These are phyloP conservation scores for Trachymyrmex septentrionalis DNA, from an alignment of 1,140 invertebrate species.

Conservation along the genomic window DNA sequence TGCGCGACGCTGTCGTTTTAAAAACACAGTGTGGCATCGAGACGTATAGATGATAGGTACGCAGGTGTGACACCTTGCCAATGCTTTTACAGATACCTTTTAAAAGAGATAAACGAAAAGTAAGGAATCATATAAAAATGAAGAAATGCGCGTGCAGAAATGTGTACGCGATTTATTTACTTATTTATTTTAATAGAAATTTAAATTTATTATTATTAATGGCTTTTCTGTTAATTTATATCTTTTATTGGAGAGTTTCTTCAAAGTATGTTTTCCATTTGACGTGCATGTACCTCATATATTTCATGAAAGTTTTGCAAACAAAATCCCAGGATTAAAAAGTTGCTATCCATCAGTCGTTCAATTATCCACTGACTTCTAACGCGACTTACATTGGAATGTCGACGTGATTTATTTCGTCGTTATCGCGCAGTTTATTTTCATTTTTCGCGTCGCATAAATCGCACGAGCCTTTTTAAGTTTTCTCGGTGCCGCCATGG, in stretches of 20 bases:
- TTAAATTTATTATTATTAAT: not conserved
- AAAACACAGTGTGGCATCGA: not conserved
- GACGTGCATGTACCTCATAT: not conserved
- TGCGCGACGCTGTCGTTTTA: conserved; percentile 2
- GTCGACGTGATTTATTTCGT: conserved; percentile 7
- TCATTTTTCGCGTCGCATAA: conserved; percentile 17
- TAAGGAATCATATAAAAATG: not conserved
- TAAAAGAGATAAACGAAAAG: not conserved
- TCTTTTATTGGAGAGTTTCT: not conserved
- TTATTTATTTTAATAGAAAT: not conserved
- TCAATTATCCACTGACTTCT: conserved; percentile 18
- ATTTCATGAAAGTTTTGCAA: not conserved
- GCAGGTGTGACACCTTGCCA: not conserved
- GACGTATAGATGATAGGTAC: not conserved
- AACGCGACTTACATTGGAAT: not conserved
- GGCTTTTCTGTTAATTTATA: not conserved
- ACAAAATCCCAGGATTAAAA: not conserved
- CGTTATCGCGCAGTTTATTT: not conserved
- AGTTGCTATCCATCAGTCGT: not conserved
- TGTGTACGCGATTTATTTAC: not conserved
- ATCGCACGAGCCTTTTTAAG: not conserved
- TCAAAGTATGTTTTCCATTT: not conserved
- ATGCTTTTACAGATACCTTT: not conserved
- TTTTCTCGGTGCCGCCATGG: not conserved
- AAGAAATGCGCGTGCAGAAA: not conserved